Base-by-base conservation (phyloP, 2,888 invertebrate species). In the Lithosia quadra region DNA sequence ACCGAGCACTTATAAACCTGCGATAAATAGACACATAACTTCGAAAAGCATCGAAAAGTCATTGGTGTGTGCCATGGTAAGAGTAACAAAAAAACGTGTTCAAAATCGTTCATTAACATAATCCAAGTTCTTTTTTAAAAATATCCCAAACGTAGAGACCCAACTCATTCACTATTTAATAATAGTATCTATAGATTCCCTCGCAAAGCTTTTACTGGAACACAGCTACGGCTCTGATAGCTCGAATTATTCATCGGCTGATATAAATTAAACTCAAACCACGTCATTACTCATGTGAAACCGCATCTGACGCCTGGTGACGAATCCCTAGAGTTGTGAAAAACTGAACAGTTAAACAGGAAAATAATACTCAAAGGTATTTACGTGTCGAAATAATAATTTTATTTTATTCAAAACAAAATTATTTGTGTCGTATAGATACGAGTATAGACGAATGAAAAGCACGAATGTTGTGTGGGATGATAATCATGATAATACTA, bases 191-290 rank as follows among this genome's bases (percentile, higher is more conserved):
- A 3, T 39, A 39, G n/a, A 34, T n/a, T 13, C 15, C n/a, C 28
- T 60, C 28, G 33, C 39, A 67, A 57, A 24, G 34, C 61, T 58
- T 57, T 4, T 43, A 61, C 56, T 34, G 62, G 15, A 68, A 67
- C 63, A 63, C 59, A 53, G 66, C 69, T 66, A 66, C 72, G 78
- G 76, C 78, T 84, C 80, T 77, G 83, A 90, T 86, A 80, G 85
- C 82, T 63, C 78, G 80, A 86, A 89, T 90, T 83, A 89, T 84
- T 91, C 84, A 89, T 88, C 83, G 84, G 78, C 72, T 73, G 75
- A 74, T 78, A 85, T 86, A 88, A 87, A 88, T 90, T 88, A 87
- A 88, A 86, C 82, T 75, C 75, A 74, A 73, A 68, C 80, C 81
- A 72, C 80, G 75, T 83, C 83, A 85, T 87, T 79, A 84, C 86